Evolutionary conservation across 2,888 invertebrate species (phyloP), one percentile per base, ranked within the genome.

Genomic region (Hypsopygia costalis): DNA sequence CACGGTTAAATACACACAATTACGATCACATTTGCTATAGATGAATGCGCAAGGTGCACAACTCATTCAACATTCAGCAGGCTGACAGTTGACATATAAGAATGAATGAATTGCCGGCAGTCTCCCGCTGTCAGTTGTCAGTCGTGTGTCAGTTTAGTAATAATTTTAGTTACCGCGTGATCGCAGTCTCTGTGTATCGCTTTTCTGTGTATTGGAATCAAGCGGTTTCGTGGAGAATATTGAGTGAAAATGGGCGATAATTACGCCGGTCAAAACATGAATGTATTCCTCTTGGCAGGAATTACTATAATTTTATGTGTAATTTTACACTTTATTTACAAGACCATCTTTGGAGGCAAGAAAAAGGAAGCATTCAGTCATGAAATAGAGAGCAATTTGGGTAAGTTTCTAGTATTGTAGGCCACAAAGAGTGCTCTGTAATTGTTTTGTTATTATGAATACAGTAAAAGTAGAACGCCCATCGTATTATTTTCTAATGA

Each of bases 171-270:
- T 16, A 74, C 73, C 79, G 85, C 79, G 86, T 81, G 81, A 81
- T 73, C 55, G 58, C 55, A 61, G 61, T 52, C 55, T 63, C 64
- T 59, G 69, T 59, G 64, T 57, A 62, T 57, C 43, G 52, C 55
- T 51, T 60, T 52, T 30, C n/a, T 37, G 11, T 27, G 22, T 22
- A 54, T 50, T 48, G 45, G 29, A 49, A 37, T 52, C 43, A 49
- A 37, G 52, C 43, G 43, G 52, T 64, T 62, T 66, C 55, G 60
- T 65, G 52, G 56, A 65, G 51, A 75, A 53, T 79, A 65, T 61
- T 85, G 57, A 72, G 81, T 86, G 81, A 86, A 83, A 83, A 85
- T 85, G 81, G 78, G 73, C 60, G 80, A 81, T 46, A 64, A 65
- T 58, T 62, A 71, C 69, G 77, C 79, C 80, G 78, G 78, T 73